Evolutionary conservation across 2,797 vertebrate species (phyloP), one percentile per base, ranked within the genome.

Genomic region (Fistularia commersonii): DNA sequence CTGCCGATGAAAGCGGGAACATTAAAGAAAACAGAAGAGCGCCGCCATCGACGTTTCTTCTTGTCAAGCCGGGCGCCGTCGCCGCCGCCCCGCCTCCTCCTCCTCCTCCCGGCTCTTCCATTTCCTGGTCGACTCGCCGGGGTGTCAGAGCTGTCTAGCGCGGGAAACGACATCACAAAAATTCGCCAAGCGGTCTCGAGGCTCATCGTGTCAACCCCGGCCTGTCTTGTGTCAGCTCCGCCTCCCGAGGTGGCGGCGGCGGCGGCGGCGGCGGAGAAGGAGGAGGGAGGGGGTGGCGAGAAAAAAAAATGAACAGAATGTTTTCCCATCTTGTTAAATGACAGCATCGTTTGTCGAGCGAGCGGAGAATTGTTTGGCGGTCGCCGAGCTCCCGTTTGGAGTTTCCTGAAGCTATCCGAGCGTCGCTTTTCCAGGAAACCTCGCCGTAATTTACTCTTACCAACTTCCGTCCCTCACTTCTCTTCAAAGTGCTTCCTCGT

Each of bases 21-120:
- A 88, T 89, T 90, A 89, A 90, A 91, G 89, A 88, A 89, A 89
- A 89, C 85, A 87, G 83, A 80, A 72, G 77, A 76, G 82, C 64
- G 31, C 48, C 47, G 12, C 71, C 74, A 72, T 74, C 73, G 46
- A 73, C 61, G 62, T 82, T 82, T 76, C 77, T 83, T 84, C 75
- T 86, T 81, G 71, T 86, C 80, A 74, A 64, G 33, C 49, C 41
- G 64, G 64, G 45, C 6, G 57, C 61, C 45, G 3, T 51, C 41
- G 7, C 48, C 35, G 33, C 50, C 47, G 45, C 48, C 31, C 36
- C 43, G 9, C 44, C 9, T 41, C 55, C 57, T 66, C 23, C 72
- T 58, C 58, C 57, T 73, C 64, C 64, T 77, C 54, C 66, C 51
- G 40, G 44, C 35, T 11, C 59, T 58, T 68, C 64, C 72, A 57